Evolutionary conservation across 2,797 vertebrate genomes (phyloP), one percentile per base, ranked within the genome.

Genomic region (Pangasius krempfi): DNA sequence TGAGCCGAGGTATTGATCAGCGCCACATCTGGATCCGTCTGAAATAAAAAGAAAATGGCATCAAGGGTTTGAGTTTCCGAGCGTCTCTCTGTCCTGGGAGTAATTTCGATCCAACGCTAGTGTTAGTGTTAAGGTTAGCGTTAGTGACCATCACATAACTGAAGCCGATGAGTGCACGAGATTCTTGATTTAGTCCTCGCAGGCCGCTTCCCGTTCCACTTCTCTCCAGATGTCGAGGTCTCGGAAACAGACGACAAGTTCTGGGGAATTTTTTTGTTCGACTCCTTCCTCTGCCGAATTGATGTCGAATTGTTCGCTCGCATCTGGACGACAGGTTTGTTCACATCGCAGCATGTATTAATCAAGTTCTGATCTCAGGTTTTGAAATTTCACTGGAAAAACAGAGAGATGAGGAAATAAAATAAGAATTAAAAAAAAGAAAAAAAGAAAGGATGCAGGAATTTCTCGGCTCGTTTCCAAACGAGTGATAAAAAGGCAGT

Each of bases 161-260:
- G 30, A 0, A 7, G 33, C 56, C 62, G 80, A 89, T 95, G 92
- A 94, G 95, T 95, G 95, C 92, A 93, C 44, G 88, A 93, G 93
- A 92, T 76, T 93, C 92, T 91, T 94, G 93, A 96, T 96, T 96
- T 91, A 95, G 93, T 94, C 94, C 96, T 96, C 95, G 95, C 94
- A 94, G 91, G 87, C 93, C 85, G 92, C 93, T 96, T 96, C 95
- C 95, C 95, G 95, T 81, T 3, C 54, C 9, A 2, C 20, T 94
- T 94, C 92, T 91, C 88, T 92, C 90, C 93, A 82, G 94, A 94
- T 37, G 37, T 92, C 90, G 90, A 94, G 30, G 30, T 40, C 22
- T 80, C 54, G 1, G 30, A 56, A 22, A 79, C 30, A 18, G 5
- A 95, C 93, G 92, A 93, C 54, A 91, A 93, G 93, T 94, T 96